Evolutionary conservation across 2,113 vertebrate species (phyloP), one percentile per base, ranked within the genome.

Genomic region (Odocoileus hemionus): DNA sequence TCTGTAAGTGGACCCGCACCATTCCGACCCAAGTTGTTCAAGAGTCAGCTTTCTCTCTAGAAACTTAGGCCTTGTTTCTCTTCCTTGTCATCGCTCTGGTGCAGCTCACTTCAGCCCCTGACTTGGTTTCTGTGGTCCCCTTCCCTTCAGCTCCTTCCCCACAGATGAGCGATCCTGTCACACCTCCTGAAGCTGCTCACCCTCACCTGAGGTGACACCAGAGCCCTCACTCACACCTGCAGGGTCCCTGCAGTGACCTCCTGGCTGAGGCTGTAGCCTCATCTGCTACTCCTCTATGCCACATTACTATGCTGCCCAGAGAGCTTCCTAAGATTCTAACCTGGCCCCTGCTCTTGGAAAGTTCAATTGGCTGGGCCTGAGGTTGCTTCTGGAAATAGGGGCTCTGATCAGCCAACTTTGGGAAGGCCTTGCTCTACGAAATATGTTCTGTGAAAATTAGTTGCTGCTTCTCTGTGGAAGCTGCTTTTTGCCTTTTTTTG

Each of bases 251-350:
- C 12, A 26, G 70, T 26, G 36, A 23, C 36, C 23, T 74, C 36
- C 36, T 70, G 58, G 16, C n/a, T 17, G 1, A 25, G 15, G 12
- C 16, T 19, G 19, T 6, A 13, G 55, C 84, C 52, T 67, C 47
- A 39, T 57, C 30, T 33, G 26, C 4, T 17, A 21, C 11, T 47
- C 0, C 6, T 57, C 26, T 64, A 19, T 21, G 45, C 47, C 3
- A 0, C 1, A 1, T 17, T 23, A 5, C 17, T 57, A 0, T 52
- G 14, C 57, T 52, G 4, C 30, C 60, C 21, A 15, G 33, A 43
- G 5, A 91, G 14, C 36, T 64, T 50, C 54, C 12, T 47, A 30
- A 76, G 54, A 52, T 19, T 33, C 7, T 30, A 30, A 28, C 33
- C 88, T 17, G 14, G 76, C 4, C 45, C 78, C 21, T 12, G 8